Evolutionary conservation across 2,113 vertebrate genomes (phyloP).

Genomic region (Periophthalmus modestus): DNA sequence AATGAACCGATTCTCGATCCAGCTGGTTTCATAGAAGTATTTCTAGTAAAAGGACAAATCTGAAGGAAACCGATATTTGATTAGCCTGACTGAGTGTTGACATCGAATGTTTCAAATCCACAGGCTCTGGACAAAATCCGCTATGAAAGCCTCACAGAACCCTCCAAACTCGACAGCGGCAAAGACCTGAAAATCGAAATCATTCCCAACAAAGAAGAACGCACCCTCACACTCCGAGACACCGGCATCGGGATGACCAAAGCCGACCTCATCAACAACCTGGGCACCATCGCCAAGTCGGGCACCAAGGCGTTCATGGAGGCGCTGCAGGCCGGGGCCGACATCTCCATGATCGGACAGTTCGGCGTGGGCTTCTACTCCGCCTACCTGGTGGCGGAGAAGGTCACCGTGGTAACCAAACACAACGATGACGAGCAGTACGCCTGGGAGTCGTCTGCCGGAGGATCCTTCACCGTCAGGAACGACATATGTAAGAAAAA

Average conservation of each 20-base stretch:
- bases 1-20: no score
- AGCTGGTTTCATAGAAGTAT: no score
- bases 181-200: slow-evolving; percentile 84
- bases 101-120: background rate
- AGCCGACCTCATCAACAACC: slow-evolving; percentile 82
- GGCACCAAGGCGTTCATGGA: slow-evolving; percentile 86
- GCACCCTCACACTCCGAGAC: slow-evolving; percentile 75
- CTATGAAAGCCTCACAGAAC: slow-evolving; percentile 83
- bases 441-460: slow-evolving; percentile 81
- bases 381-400: slow-evolving; percentile 81
- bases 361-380: slow-evolving; percentile 85
- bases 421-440: slow-evolving; percentile 85
- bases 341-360: slow-evolving; percentile 85
- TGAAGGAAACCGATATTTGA: background rate
- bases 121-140: slow-evolving; percentile 84
- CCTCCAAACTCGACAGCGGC: slow-evolving; percentile 77
- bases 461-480: slow-evolving; percentile 81
- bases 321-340: slow-evolving; percentile 82
- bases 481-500: slow-evolving; percentile 71
- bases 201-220: slow-evolving; percentile 76
- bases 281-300: slow-evolving; percentile 83
- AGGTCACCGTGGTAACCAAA: slow-evolving; percentile 80
- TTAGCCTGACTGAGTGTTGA: background rate
- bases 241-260: slow-evolving; percentile 85
- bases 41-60: no score